Evolutionary conservation across 2,888 invertebrate genomes (phyloP), one percentile per base, ranked within the genome.

Genomic region (Pecten maximus): DNA sequence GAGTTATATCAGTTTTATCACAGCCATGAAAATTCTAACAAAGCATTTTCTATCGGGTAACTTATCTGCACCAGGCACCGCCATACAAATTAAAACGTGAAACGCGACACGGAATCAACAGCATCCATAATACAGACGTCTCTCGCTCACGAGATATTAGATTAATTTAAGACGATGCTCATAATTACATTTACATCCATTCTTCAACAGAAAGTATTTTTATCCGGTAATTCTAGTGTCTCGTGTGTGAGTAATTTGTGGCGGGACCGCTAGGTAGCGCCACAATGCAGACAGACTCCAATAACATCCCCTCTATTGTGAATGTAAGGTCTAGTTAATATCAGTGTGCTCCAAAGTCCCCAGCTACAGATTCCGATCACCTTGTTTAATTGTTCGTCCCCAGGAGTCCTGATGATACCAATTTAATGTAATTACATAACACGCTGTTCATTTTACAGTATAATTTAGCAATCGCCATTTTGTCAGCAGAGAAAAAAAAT

Each of bases 1-100:
- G 28, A 35, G 10, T 19, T 28, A 28, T 74, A 19, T 35, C 74
- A 74, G 74, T 10, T 74, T 74, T 74, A 74, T 74, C 74, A 74
- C 74, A 74, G 74, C 74, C 12, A 74, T 74, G 74, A 74, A 74
- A 60, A 35, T 28, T 74, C 35, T 74, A 74, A 74, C 74, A 74
- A 74, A 74, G 35, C 28, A 74, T 28, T 74, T 74, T 12, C 74
- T 74, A 74, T 74, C 74, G 60, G 60, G 60, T 60, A 60, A 23
- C 60, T 23, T 19, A 2, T 60, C 8, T 74, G 74, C 74, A 74
- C 74, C 74, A 74, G 74, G 74, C 28, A 74, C 74, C 35, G 35
- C 35, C 3, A 35, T 74, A 74, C 74, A 74, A 8, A 28, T 8
- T 15, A 35, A n/a, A 74, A 74, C 35, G 28, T 28, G 74, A 35